phyloP scores from a whole-genome alignment of 2,888 invertebrate genomes.

The Acanthopleura granulata region DNA sequence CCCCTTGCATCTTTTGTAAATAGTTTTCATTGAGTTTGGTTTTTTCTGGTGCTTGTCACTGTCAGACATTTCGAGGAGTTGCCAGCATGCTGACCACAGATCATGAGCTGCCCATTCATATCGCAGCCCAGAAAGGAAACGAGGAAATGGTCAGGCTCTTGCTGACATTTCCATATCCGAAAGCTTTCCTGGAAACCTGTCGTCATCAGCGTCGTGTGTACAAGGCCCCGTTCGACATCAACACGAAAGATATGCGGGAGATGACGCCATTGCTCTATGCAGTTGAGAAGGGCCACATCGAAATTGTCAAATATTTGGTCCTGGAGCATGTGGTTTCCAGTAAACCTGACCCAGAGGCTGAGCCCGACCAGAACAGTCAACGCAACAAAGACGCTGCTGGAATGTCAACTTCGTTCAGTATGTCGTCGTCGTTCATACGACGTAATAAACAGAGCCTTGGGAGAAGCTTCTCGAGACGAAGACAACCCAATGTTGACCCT shows the following conservation, averaged over 20 bases:
- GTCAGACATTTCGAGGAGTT: conserved; percentile 84
- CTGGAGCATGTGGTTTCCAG: background rate
- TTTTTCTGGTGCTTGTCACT: conserved; percentile 16
- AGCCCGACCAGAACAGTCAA: background rate
- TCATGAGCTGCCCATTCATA: conserved; percentile 92
- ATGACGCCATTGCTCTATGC: conserved; percentile 91
- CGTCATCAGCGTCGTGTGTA: conserved; percentile 83
- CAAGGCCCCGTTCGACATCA: conserved; percentile 91
- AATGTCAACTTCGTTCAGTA: background rate
- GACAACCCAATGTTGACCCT: background rate
- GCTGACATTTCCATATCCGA: conserved; percentile 84
- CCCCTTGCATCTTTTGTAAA: too few relatives aligned
- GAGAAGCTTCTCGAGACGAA: background rate
- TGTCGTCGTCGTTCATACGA: background rate
- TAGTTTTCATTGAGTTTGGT: too few relatives aligned
- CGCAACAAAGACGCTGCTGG: too few relatives aligned
- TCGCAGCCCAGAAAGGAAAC: conserved; percentile 91
- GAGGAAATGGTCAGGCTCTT: conserved; percentile 82
- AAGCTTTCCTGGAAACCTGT: conserved; percentile 74
- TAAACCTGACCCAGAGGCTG: background rate
- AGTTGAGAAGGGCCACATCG: conserved; percentile 73
- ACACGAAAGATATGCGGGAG: conserved; percentile 79
- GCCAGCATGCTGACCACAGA: conserved; percentile 90
- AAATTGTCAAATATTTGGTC: conserved; percentile 24
- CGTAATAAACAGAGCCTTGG: background rate